Conservation (phyloP, 2,113 vertebrate species). For the Leptobrachium ailaonicum region DNA sequence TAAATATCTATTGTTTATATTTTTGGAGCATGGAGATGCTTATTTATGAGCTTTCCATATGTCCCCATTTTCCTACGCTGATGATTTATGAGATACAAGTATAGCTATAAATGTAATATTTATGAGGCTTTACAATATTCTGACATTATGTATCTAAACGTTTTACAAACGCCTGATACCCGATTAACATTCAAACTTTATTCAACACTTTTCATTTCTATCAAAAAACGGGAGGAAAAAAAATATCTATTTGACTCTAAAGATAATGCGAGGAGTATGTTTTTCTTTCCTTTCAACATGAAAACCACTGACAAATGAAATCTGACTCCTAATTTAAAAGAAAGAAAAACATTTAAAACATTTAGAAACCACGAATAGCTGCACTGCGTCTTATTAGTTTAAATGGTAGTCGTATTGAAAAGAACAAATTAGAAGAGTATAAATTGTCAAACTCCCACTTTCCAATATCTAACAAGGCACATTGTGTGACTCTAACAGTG, state of each 20-base stretch:
- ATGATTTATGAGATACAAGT: no score
- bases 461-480: constrained; percentile 22
- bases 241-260: background rate
- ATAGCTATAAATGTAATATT: no score
- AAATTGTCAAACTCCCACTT: constrained; percentile 38
- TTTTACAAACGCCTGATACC: no score
- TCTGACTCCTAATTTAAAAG: constrained; percentile 21
- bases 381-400: constrained; percentile 11
- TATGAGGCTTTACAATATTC: no score
- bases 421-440: constrained; percentile 28
- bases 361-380: constrained; percentile 23
- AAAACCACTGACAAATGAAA: constrained; percentile 17
- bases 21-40: no score
- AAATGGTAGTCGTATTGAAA: constrained; percentile 17
- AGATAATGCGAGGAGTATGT: constrained; percentile 26
- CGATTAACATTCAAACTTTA: no score
- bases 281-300: constrained; percentile 5
- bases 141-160: no score
- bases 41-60: no score
- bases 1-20: no score
- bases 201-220: no score
- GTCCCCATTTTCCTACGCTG: no score
- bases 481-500: background rate
- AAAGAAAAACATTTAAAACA: constrained; percentile 16
- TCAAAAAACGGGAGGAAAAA: no score